A percentile compares a stretch with the other conserved stretches of the same genome.
phyloP scores from a whole-genome alignment of 2,797 vertebrate genomes.

The Crypturellus tataupa region DNA sequence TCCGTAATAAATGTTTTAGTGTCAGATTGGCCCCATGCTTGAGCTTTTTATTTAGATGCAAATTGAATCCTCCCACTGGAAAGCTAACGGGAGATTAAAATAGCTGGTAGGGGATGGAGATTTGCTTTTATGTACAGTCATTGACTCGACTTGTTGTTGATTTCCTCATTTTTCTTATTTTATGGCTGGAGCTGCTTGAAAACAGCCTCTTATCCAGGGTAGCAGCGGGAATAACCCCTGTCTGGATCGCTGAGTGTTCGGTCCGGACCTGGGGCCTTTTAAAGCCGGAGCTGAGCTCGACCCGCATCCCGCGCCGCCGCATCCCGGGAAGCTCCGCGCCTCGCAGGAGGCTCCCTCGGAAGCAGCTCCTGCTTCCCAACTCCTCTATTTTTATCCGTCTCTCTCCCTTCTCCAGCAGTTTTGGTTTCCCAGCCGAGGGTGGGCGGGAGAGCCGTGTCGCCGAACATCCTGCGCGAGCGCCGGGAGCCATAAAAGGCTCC shows the following conservation, averaged over 20 bases:
- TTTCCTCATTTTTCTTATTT: slow-evolving; percentile 31
- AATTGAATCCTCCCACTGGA: slow-evolving; percentile 76
- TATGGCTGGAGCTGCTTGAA: neutral
- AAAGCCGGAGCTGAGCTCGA: neutral
- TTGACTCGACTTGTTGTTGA: neutral
- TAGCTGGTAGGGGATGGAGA: slow-evolving; percentile 37
- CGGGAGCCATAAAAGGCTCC: slow-evolving; percentile 73
- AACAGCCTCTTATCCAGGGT: neutral
- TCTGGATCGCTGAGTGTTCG: neutral
- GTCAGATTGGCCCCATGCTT: slow-evolving; percentile 4
- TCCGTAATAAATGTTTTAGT: slow-evolving; percentile 67
- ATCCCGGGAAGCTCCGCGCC: no score
- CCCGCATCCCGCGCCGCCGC: neutral
- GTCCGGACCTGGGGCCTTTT: neutral
- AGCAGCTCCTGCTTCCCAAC: neutral
- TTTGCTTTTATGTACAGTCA: neutral
- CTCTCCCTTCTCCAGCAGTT: neutral
- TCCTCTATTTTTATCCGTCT: neutral
- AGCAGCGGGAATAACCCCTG: neutral
- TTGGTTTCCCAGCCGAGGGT: neutral
- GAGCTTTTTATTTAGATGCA: slow-evolving; percentile 79
- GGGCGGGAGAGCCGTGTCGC: neutral
- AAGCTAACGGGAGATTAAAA: slow-evolving; percentile 65
- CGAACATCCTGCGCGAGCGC: slow-evolving; percentile 38
- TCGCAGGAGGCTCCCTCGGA: neutral